Evolutionary conservation across 2,888 invertebrate genomes (phyloP), one percentile per base, ranked within the genome.

Genomic region (Panopea generosa): DNA sequence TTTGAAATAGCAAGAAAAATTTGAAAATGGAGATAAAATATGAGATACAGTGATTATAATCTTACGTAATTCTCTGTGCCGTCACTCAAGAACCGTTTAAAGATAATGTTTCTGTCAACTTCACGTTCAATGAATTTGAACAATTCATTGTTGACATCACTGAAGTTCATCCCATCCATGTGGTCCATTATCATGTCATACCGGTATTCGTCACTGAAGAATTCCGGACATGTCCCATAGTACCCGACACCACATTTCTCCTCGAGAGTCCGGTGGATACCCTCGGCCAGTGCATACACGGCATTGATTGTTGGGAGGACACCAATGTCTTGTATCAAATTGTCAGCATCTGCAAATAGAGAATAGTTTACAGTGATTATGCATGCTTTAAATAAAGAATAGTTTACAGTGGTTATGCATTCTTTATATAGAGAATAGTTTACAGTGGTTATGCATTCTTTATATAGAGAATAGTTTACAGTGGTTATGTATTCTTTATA

Each of bases 301-400:
- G 93, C 90, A 74, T 92, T 91, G 29, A 93, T 91, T n/a, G 92
- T 92, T 18, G 91, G 88, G 20, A 91, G 77, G 0, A 90, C 86
- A n/a, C 84, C 82, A 16, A 87, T 65, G 65, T 91, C 90, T 50
- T 90, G 87, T 4, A 53, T 20, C 49, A 82, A 82, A 29, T 52
- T 20, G 20, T 55, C 62, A 22, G 65, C 29, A 43, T 60, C 77
- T 77, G 68, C 24, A 65, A 70, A 20, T 29, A n/a, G 38, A 11
- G 29, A 29, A 7, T 33, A 56, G 20, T 4, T 18, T 6, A 4
- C 16, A 16, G 47, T 47, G 47, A 16, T 18, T n/a, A n/a, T n/a
- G n/a, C n/a, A n/a, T n/a, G n/a, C n/a, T n/a, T n/a, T n/a, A n/a
- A n/a, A n/a, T n/a, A n/a, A n/a, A n/a, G n/a, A n/a, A n/a, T n/a